These are phyloP conservation scores for Plagiodera versicolora DNA, from an alignment of 2,888 invertebrate species.

Conservation along the genomic window DNA sequence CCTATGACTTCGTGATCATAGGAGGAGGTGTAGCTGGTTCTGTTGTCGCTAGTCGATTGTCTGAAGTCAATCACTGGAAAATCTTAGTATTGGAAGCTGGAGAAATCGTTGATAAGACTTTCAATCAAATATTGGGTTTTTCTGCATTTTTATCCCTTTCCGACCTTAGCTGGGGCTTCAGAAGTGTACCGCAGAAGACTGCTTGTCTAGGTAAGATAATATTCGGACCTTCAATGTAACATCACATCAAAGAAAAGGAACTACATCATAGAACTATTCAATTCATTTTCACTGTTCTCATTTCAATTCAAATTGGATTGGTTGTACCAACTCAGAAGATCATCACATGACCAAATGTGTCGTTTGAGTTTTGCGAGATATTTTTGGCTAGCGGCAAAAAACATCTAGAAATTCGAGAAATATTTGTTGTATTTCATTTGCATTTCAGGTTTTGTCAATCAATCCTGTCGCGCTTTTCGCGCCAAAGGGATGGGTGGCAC, in stretches of 20 bases:
- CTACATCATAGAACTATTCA: too few species aligned
- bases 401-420: too few species aligned
- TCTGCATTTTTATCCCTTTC: background rate
- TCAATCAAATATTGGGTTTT: background rate
- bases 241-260: too few species aligned
- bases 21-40: conserved; percentile 30
- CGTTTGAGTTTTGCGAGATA: too few species aligned
- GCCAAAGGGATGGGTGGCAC: conserved; percentile 59
- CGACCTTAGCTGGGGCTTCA: conserved; percentile 31
- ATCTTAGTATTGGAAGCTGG: conserved; percentile 32
- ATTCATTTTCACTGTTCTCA: too few species aligned
- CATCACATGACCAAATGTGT: too few species aligned
- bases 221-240: too few species aligned
- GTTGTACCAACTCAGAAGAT: too few species aligned
- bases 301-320: too few species aligned
- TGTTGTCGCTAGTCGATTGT: conserved; percentile 28
- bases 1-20: conserved; percentile 29
- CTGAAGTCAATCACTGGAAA: conserved; percentile 24
- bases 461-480: conserved; percentile 49
- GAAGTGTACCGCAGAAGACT: conserved; percentile 29
- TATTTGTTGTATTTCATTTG: background rate
- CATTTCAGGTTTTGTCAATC: conserved; percentile 36
- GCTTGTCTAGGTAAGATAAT: conserved; percentile 28
- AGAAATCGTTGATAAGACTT: background rate
- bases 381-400: too few species aligned